Conservation (phyloP, 2,888 invertebrate genomes). For the Polydesmus complanatus region DNA sequence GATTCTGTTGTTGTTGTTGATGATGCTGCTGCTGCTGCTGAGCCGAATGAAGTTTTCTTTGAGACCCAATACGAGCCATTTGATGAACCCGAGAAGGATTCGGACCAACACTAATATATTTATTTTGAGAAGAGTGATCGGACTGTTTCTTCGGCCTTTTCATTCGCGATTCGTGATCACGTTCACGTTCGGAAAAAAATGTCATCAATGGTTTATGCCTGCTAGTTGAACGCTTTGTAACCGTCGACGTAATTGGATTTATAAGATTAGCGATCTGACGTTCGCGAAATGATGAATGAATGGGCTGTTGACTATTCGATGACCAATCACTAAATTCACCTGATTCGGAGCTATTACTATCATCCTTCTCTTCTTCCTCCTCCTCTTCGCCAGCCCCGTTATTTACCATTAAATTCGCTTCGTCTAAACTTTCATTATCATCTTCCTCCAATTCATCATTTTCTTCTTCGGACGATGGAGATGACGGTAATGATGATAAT, state of each 20-base stretch:
- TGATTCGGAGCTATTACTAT: neutral
- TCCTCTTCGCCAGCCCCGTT: neutral
- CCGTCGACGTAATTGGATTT: neutral
- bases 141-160: neutral
- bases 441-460: neutral
- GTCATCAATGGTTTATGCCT: neutral
- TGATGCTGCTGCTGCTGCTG: neutral
- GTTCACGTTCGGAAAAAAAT: neutral
- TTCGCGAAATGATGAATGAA: neutral
- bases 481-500: neutral
- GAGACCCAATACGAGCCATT: neutral
- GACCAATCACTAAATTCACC: neutral
- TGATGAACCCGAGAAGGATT: neutral
- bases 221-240: neutral
- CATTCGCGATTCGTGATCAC: neutral
- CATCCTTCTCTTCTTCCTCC: neutral
- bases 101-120: neutral
- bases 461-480: neutral
- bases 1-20: neutral
- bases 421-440: neutral
- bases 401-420: neutral
- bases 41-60: neutral
- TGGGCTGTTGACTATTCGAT: no score
- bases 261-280: neutral
- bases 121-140: neutral